phyloP scores from a whole-genome alignment of 2,888 invertebrate species.

The Stenodera caucasica region DNA sequence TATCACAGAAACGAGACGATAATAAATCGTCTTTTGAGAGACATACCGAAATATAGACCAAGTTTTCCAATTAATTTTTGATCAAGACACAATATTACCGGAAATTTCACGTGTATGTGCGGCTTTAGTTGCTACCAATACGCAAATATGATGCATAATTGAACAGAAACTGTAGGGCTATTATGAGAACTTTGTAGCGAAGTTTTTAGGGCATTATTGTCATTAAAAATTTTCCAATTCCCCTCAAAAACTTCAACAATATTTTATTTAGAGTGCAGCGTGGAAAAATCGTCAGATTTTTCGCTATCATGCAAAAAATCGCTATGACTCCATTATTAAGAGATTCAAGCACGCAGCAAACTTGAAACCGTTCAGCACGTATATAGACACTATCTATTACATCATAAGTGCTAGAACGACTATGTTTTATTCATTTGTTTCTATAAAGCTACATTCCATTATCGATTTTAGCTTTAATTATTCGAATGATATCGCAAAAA shows the following conservation, averaged over 20 bases:
- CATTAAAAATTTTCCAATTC: too few relatives aligned
- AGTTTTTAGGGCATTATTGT: not conserved
- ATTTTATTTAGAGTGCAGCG: too few relatives aligned
- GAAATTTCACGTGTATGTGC: too few relatives aligned
- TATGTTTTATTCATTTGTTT: slow-evolving; percentile 4
- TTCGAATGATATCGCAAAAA: not conserved
- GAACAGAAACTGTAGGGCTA: not conserved
- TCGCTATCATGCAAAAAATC: too few relatives aligned
- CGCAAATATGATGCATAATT: not conserved
- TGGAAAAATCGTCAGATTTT: too few relatives aligned
- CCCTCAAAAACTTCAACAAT: not conserved
- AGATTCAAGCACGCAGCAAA: not conserved
- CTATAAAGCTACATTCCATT: not conserved
- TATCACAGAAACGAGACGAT: not conserved
- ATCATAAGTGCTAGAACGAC: slow-evolving; percentile 1
- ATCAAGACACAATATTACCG: not conserved
- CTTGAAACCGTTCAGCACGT: not conserved
- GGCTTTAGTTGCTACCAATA: not conserved
- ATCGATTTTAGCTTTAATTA: too few relatives aligned
- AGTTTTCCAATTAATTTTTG: not conserved
- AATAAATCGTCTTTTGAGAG: not conserved
- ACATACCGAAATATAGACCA: not conserved
- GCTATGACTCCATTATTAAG: not conserved
- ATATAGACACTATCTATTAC: not conserved
- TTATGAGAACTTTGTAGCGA: not conserved